These are phyloP conservation scores for Zaprionus lineosus DNA, from an alignment of 2,888 invertebrate species.

Conservation along the genomic window DNA sequence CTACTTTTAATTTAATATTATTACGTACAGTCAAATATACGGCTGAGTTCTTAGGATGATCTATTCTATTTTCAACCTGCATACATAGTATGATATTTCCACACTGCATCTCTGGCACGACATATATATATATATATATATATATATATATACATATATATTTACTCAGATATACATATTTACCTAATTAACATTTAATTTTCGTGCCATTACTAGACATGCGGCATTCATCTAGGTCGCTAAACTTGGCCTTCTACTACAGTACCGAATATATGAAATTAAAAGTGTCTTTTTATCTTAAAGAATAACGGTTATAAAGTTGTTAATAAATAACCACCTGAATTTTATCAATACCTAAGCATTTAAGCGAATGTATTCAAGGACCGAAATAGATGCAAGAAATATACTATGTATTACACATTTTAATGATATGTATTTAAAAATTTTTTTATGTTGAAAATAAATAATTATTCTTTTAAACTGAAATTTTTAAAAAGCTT, in stretches of 20 bases:
- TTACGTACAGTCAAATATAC: constrained; percentile 59
- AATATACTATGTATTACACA: constrained; percentile 52
- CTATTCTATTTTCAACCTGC: constrained; percentile 71
- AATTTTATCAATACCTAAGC: constrained; percentile 60
- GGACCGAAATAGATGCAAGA: constrained; percentile 31
- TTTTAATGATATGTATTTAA: constrained; percentile 52
- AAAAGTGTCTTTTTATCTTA: constrained; percentile 51
- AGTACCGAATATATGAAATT: constrained; percentile 30
- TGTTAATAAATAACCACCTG: constrained; percentile 67
- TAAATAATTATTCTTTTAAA: constrained; percentile 75
- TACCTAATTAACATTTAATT: constrained; percentile 42
- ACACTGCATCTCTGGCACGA: constrained; percentile 36
- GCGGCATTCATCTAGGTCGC: no score
- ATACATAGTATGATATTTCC: constrained; percentile 22
- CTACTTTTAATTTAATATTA: constrained; percentile 72
- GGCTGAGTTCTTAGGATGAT: constrained; percentile 57
- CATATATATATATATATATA: constrained; percentile 19
- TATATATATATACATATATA: constrained; percentile 7
- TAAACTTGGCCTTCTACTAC: constrained; percentile 47
- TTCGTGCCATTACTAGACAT: constrained; percentile 57
- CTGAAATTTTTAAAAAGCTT: no score
- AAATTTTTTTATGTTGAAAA: constrained; percentile 77
- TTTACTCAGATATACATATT: constrained; percentile 13
- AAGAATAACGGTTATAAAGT: constrained; percentile 39
- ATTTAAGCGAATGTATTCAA: constrained; percentile 62